Conservation (phyloP, 2,797 vertebrate genomes). For the Chiloscyllium punctatum region DNA sequence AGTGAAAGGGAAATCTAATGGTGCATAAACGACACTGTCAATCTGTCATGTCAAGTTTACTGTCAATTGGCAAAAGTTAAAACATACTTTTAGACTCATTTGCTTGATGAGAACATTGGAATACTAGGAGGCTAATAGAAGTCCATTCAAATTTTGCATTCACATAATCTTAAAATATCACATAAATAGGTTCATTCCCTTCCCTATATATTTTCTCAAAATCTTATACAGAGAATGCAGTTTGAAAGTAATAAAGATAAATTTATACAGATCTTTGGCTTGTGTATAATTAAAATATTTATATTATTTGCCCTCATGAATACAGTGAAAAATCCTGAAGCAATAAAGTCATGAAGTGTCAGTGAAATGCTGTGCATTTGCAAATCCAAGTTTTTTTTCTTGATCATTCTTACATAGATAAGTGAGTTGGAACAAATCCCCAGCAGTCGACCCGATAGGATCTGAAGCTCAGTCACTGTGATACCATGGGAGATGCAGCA, state of each 20-base stretch:
- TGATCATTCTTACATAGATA: not conserved
- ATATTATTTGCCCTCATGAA: not conserved
- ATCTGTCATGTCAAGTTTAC: too few relatives aligned
- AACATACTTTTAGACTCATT: not conserved
- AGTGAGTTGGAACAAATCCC: not conserved
- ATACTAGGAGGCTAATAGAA: not conserved
- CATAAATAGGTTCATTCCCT: not conserved
- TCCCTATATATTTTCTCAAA: not conserved
- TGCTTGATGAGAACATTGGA: not conserved
- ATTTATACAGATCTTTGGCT: not conserved
- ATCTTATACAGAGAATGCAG: not conserved
- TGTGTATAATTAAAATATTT: not conserved
- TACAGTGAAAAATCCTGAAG: not conserved
- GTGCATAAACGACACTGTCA: not conserved
- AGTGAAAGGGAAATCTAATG: not conserved
- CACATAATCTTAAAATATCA: not conserved
- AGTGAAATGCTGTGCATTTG: not conserved
- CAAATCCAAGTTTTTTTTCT: not conserved
- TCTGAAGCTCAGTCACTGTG: not conserved
- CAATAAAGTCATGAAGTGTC: not conserved
- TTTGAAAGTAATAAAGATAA: not conserved
- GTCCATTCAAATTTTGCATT: not conserved
- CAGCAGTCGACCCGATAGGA: not conserved
- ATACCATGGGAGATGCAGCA: not conserved
- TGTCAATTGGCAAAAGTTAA: not conserved